Base-by-base conservation (phyloP, 2,113 vertebrate species). In the Syrmaticus mikado region DNA sequence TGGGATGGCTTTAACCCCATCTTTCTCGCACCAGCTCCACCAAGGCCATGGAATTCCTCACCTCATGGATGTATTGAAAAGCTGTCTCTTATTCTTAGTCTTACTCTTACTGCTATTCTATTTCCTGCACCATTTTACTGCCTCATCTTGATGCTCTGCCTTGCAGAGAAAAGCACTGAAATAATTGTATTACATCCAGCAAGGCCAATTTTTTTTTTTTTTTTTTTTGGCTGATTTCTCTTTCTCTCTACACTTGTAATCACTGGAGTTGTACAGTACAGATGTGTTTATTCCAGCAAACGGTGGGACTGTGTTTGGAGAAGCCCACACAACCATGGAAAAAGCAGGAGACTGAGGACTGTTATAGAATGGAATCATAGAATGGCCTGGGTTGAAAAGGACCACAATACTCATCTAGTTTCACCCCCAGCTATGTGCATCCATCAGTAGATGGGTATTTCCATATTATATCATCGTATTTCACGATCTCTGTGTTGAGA, bases 391-490 rank as follows among this genome's bases (percentile, higher is more conserved):
- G 21, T 50, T 50, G 48, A 50, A 50, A 50, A 50, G 48, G 21
- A 48, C 21, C 48, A 50, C 22, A 48, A 48, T 12, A 11, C 22
- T 48, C 21, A 50, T 50, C 22, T 50, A 50, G 48, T 50, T 50
- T 50, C 21, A 24, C 6, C 22, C 48, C 48, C 22, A 24, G 21
- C 48, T 24, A 24, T 24, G 48, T 24, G 48, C 48, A 6, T 12
- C 9, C 3, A 2, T 4, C 0, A 5, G 2, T 0, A 3, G 40
- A 4, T 0, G 8, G 68, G 28, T 0, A 24, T 5, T 32, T 65
- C 10, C 6, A 9, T 3, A 8, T 8, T 10, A 14, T 80, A 60
- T 45, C 17, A 14, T 1, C 4, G 0, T 11, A 2, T 76, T 66
- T 28, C 45, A 62, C 18, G 50, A 17, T 55, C n/a, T 6, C 18